Base-by-base conservation (phyloP, 2,888 invertebrate genomes). In the Coremacera marginata region DNA sequence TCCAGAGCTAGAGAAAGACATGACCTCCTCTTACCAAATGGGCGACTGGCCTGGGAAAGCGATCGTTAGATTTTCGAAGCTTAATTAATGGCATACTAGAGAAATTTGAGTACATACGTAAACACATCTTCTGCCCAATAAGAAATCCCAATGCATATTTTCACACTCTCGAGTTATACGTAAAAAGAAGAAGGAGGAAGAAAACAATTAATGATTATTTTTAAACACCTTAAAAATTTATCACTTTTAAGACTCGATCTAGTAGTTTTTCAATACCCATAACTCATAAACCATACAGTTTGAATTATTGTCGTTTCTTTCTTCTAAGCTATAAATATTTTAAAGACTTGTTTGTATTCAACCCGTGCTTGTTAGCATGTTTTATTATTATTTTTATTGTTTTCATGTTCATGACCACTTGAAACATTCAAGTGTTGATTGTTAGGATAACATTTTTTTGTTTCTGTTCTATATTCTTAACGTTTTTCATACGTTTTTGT, bases 371-470 rank as follows among this genome's bases (percentile, higher is more conserved):
- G 31, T 55, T 25, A 70, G 57, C 70, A 55, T 70, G 70, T 72
- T 67, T 72, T 72, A 72, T 72, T 72, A 49, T 49, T 60, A n/a
- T 71, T 71, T 57, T 71, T 71, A 73, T 65, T 73, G 34, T 44
- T 49, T 73, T 73, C 63, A 49, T 52, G 63, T 51, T 63, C 63
- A 73, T 73, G 73, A 63, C 51, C 73, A 73, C 73, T 73, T 34
- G 27, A 73, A 52, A 62, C 27, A 72, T 25, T 72, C 25, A 49
- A 72, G 72, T 49, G 72, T 62, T 72, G 44, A 37, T 65, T 65
- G 65, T 65, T 65, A 7, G 34, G 44, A 11, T n/a, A n/a, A 2
- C 9, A 60, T 3, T 8, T 60, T 68, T 51, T 51, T 51, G n/a
- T 31, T 31, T 3, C 16, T 27, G 14, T 31, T 60, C 16, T 25